A percentile compares a stretch with the other conserved stretches of the same genome.
Conservation (phyloP, 2,113 vertebrate species). For the Vidua macroura region DNA sequence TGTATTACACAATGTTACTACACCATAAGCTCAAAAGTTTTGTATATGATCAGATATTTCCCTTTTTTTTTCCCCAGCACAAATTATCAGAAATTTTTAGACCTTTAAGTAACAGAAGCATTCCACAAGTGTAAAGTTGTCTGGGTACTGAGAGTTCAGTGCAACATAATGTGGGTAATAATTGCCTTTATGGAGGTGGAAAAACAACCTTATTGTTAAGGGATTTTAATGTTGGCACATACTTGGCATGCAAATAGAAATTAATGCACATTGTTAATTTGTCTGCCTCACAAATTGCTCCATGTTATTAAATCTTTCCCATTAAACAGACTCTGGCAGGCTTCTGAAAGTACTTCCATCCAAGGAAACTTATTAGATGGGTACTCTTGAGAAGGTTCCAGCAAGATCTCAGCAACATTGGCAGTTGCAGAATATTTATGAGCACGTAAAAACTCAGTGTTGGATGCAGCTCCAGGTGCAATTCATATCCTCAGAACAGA, state of each 20-base stretch:
- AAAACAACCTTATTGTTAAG: neutral
- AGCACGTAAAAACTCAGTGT: neutral
- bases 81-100: neutral
- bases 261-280: neutral
- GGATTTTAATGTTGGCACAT: conserved; percentile 16
- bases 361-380: neutral
- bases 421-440: conserved; percentile 19
- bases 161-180: neutral
- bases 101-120: neutral
- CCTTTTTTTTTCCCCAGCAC: too few species aligned
- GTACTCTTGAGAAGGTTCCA: conserved; percentile 20
- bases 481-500: neutral
- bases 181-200: neutral
- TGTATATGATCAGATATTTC: neutral
- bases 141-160: neutral
- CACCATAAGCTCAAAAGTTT: neutral
- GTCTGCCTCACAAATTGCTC: neutral
- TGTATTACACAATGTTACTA: neutral
- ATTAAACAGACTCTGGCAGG: neutral
- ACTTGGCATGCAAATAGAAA: conserved; percentile 12
- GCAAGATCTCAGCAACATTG: neutral
- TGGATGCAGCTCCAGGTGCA: neutral
- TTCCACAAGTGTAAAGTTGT: neutral
- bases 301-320: neutral
- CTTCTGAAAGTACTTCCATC: neutral